Evolutionary conservation across 2,797 vertebrate species (phyloP).

Genomic region (Catharus ustulatus): DNA sequence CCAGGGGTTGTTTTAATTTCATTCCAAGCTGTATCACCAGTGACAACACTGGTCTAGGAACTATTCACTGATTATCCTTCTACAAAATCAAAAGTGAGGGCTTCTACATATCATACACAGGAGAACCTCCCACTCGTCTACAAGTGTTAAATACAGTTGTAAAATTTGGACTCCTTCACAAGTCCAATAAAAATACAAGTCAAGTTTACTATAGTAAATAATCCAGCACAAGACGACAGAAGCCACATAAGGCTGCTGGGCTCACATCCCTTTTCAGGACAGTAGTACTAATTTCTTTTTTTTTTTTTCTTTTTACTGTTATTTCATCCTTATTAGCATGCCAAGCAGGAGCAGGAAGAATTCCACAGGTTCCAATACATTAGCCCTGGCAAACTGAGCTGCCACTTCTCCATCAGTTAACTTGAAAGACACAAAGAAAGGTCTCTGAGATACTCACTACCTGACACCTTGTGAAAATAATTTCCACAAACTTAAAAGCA

Average conservation of each 20-base stretch:
- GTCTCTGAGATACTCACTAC: rapidly evolving
- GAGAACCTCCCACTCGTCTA: background rate
- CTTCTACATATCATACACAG: background rate
- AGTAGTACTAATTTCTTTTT: background rate
- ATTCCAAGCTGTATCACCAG: background rate
- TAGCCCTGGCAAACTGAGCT: background rate
- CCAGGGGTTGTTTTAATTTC: background rate
- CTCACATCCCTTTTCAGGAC: background rate
- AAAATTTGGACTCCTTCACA: background rate
- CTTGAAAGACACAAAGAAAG: background rate
- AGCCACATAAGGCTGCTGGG: background rate
- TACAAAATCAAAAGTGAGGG: background rate
- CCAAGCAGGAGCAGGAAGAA: background rate
- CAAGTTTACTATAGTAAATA: background rate
- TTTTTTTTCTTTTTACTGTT: background rate
- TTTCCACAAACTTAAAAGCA: background rate
- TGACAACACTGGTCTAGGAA: background rate
- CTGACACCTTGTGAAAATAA: background rate
- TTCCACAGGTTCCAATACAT: background rate
- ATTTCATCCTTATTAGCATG: background rate
- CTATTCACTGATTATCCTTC: background rate
- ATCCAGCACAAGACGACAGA: background rate
- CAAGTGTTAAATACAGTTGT: background rate
- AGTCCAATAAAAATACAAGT: background rate
- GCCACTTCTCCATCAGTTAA: background rate